Conservation (phyloP, 2,113 vertebrate species). For the Protobothrops mucrosquamatus region DNA sequence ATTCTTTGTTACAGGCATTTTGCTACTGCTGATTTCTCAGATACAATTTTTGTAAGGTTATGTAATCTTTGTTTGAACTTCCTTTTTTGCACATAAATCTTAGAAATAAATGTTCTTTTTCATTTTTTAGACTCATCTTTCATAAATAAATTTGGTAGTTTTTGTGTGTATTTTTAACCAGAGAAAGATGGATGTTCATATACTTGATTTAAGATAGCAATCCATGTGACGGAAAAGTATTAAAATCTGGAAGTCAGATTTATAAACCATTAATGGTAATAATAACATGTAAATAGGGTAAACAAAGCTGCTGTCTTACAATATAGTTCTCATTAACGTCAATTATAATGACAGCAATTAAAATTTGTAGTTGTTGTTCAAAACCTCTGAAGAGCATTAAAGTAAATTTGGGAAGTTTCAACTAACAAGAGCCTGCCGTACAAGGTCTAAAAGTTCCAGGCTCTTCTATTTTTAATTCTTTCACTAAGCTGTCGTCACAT, state of each 20-base stretch:
- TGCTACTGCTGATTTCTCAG: not conserved
- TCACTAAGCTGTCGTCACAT: not conserved
- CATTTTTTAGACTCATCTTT: not conserved
- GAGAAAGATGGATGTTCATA: not conserved
- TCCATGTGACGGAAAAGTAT: not conserved
- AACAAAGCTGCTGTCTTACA: not conserved
- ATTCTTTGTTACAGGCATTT: not conserved
- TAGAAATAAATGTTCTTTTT: not conserved
- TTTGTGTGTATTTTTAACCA: not conserved
- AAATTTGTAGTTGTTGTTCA: not conserved
- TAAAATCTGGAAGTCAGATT: not conserved
- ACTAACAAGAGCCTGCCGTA: not conserved
- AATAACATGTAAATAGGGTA: not conserved
- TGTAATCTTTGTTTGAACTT: not conserved
- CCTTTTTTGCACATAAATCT: not conserved
- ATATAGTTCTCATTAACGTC: not conserved
- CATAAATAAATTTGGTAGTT: not conserved
- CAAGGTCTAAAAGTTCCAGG: constrained; percentile 5
- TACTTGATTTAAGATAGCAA: not conserved
- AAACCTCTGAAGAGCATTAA: not conserved
- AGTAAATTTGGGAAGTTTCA: not conserved
- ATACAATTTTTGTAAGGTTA: not conserved
- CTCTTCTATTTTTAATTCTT: constrained; percentile 5
- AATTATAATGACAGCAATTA: not conserved
- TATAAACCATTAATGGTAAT: not conserved